Evolutionary conservation across 2,888 invertebrate genomes (phyloP).

Genomic region (Molanna angustata): DNA sequence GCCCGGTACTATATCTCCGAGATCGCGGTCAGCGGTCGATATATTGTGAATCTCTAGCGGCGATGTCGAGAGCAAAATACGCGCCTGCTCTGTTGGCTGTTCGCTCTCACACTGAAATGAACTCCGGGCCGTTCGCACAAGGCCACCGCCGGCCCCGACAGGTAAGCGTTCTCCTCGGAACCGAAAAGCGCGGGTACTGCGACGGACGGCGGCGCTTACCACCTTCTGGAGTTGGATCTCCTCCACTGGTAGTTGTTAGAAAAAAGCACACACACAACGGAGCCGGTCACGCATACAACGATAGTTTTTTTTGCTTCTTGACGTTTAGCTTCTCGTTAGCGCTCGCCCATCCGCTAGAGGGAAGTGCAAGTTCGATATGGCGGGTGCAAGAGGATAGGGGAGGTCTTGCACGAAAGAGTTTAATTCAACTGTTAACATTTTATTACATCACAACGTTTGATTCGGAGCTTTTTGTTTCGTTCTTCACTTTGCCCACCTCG

Average conservation of each 20-base stretch:
- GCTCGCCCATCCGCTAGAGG: slow-evolving; percentile 23
- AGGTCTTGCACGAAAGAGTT: no score
- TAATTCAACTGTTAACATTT: no score
- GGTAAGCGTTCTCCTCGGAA: slow-evolving; percentile 48
- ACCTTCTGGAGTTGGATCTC: slow-evolving; percentile 32
- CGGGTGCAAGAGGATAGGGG: no score
- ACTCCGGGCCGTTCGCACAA: slow-evolving; percentile 58
- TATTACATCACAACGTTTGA: no score
- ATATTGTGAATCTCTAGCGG: slow-evolving; percentile 36
- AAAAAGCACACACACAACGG: slow-evolving; percentile 44
- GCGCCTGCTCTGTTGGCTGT: slow-evolving; percentile 42
- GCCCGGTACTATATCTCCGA: not conserved
- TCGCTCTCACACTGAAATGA: slow-evolving; percentile 54
- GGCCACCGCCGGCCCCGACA: slow-evolving; percentile 60
- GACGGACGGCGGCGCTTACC: slow-evolving; percentile 33
- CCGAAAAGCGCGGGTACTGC: slow-evolving; percentile 34
- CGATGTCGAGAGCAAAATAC: slow-evolving; percentile 39
- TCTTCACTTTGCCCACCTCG: not conserved
- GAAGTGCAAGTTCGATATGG: slow-evolving; percentile 9
- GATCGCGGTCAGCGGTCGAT: slow-evolving; percentile 25
- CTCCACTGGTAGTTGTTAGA: slow-evolving; percentile 47
- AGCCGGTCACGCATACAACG: slow-evolving; percentile 47
- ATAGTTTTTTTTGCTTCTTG: slow-evolving; percentile 51
- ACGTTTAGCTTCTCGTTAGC: slow-evolving; percentile 34
- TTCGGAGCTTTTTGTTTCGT: not conserved